Evolutionary conservation across 2,888 invertebrate genomes (phyloP), one percentile per base, ranked within the genome.

Genomic region (Nomada ferruginata): DNA sequence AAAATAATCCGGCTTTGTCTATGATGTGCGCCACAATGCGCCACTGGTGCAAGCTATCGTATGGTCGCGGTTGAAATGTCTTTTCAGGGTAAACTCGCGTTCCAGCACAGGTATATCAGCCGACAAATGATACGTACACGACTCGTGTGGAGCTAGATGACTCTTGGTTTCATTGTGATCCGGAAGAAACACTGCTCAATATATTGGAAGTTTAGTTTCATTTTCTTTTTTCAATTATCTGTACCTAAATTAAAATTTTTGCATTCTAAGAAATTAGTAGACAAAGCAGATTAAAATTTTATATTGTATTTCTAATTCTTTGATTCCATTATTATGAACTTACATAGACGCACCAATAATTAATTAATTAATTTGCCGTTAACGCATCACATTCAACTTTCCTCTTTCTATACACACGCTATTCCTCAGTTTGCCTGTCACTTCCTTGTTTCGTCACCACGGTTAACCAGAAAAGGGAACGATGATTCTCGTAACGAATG

Each of bases 1-100:
- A 92, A 92, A 92, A 91, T 91, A 91, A 91, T 91, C 91, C 89
- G 76, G 90, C 91, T 91, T 92, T 92, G 92, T 92, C 91, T 91
- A 91, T 90, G 91, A 91, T 87, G 60, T 80, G 63, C 83, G 71
- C 78, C 78, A 84, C 82, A 82, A 85, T 84, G 78, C 82, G 52
- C 79, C 85, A 70, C 78, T 86, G 84, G 82, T 79, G 82, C 84
- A 75, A 55, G 75, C 77, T 63, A 74, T 82, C 79, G 82, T 50
- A 57, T 77, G 66, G 71, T 82, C 73, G 75, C 75, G 73, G 69
- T 79, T 75, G 63, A 79, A 82, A 76, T 82, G 70, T 69, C 55
- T 80, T 86, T 86, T 84, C 82, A 86, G 86, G 69, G 75, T 78
- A 76, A 86, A 80, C 10, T 55, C 72, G 55, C 72, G 73, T 79